Percentiles rank a stretch among this genome's conserved stretches.
These are phyloP conservation scores for Drosophila bunnanda DNA, from an alignment of 2,888 invertebrate genomes.

Conservation along the genomic window DNA sequence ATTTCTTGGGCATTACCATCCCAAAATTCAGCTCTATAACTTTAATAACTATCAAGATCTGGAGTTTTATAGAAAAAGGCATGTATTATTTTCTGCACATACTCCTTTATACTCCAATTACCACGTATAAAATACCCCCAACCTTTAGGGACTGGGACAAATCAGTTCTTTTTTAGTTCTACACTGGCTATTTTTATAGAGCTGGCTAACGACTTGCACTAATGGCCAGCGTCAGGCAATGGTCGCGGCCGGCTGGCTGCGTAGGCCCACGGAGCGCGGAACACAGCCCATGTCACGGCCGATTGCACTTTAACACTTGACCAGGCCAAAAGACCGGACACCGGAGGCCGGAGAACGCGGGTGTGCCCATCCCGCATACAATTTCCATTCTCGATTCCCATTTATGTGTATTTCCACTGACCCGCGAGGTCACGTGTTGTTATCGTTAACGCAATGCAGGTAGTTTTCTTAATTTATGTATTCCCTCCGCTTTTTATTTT, in stretches of 20 bases:
- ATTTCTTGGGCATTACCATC: background rate
- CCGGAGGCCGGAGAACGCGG: conserved; percentile 44
- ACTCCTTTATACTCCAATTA: background rate
- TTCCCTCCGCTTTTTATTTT: conserved; percentile 14
- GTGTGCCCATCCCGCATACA: conserved; percentile 36
- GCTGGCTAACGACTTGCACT: conserved; percentile 70
- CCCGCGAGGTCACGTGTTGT: conserved; percentile 73
- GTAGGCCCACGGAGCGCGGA: conserved; percentile 33
- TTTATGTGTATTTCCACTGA: conserved; percentile 24
- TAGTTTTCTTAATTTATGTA: conserved; percentile 60
- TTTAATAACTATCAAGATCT: background rate
- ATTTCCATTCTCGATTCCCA: conserved; percentile 28
- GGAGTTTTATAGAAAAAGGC: background rate
- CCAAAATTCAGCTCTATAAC: background rate
- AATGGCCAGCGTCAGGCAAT: conserved; percentile 65
- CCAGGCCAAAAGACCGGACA: conserved; percentile 56
- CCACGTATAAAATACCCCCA: background rate
- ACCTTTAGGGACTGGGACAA: conserved; percentile 32
- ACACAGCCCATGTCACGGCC: conserved; percentile 66
- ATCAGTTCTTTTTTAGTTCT: conserved; percentile 47
- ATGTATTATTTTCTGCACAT: background rate
- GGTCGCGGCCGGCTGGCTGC: conserved; percentile 44
- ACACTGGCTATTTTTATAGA: conserved; percentile 43
- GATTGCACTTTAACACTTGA: conserved; percentile 78
- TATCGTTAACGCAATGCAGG: conserved; percentile 64